Percentiles rank a stretch among this genome's conserved stretches.
These are phyloP conservation scores for Idaea aversata DNA, from an alignment of 2,888 invertebrate species.

Conservation along the genomic window DNA sequence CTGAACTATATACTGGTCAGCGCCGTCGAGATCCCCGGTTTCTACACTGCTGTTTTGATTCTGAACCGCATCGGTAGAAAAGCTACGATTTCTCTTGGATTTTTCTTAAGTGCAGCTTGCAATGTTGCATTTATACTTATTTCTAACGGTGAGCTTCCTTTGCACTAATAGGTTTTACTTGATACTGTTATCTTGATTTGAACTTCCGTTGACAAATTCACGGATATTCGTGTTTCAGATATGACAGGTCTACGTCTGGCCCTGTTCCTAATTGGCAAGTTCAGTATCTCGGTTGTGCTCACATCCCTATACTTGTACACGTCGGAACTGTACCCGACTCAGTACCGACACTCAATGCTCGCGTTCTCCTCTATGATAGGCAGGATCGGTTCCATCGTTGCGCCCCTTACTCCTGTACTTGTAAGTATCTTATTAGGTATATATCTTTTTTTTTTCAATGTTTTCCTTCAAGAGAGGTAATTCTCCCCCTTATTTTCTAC, in stretches of 20 bases:
- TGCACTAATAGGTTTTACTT: background rate
- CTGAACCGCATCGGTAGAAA: conserved; percentile 83
- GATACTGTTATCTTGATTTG: background rate
- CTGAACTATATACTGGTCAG: conserved; percentile 84
- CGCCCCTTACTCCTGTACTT: conserved; percentile 84
- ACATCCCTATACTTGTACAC: conserved; percentile 84
- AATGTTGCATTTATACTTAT: conserved; percentile 63
- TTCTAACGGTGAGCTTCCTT: conserved; percentile 72
- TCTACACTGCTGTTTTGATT: conserved; percentile 80
- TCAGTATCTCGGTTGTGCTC: conserved; percentile 83
- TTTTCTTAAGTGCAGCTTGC: conserved; percentile 79
- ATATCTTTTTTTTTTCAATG: background rate
- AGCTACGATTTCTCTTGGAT: conserved; percentile 79
- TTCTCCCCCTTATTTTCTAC: background rate
- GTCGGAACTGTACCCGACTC: conserved; percentile 86
- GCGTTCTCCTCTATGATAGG: conserved; percentile 87
- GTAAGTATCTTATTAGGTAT: conserved; percentile 48
- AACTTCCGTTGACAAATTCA: background rate
- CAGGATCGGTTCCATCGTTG: conserved; percentile 84
- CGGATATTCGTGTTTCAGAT: conserved; percentile 40
- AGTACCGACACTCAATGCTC: conserved; percentile 83
- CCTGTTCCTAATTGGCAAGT: conserved; percentile 82
- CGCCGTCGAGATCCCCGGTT: conserved; percentile 86
- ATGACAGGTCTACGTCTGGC: conserved; percentile 55
- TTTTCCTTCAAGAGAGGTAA: background rate